Percentiles rank a stretch among this genome's conserved stretches.
Evolutionary conservation across 1,140 invertebrate species (phyloP).

Genomic region (Ips typographus): DNA sequence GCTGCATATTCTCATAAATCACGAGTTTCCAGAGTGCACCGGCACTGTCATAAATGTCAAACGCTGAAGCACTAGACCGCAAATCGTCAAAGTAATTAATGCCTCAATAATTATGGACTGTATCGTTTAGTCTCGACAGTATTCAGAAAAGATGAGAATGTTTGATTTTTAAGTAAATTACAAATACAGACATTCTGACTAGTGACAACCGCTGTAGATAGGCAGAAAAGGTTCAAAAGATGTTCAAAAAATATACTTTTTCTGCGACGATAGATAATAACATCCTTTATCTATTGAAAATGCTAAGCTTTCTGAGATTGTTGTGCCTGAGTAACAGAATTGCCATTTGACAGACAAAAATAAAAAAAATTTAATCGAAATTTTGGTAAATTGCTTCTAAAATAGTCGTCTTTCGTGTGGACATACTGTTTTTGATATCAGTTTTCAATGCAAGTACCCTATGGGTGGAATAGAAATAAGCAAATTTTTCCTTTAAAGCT

Average conservation of each 20-base stretch:
- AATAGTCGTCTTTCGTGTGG: not conserved
- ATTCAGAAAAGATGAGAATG: too few relatives aligned
- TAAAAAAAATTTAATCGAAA: not conserved
- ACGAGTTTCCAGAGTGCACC: not conserved
- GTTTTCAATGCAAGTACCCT: not conserved
- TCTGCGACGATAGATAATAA: too few relatives aligned
- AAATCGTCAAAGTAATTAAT: not conserved
- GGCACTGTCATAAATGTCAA: constrained; percentile 3
- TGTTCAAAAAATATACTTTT: too few relatives aligned
- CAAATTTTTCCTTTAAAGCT: not conserved
- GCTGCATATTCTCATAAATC: constrained; percentile 1
- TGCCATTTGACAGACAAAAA: not conserved
- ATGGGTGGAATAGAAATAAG: not conserved
- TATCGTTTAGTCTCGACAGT: too few relatives aligned
- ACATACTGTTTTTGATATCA: not conserved
- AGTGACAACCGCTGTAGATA: too few relatives aligned
- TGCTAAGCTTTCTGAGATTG: too few relatives aligned
- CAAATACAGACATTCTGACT: too few relatives aligned
- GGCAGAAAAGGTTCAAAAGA: too few relatives aligned
- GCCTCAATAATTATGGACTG: not conserved
- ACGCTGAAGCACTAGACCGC: not conserved
- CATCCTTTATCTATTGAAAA: too few relatives aligned
- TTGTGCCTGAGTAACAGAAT: too few relatives aligned
- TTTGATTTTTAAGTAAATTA: too few relatives aligned
- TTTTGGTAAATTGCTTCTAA: not conserved